phyloP scores from a whole-genome alignment of 2,888 invertebrate species.

The Cetonia aurata region DNA sequence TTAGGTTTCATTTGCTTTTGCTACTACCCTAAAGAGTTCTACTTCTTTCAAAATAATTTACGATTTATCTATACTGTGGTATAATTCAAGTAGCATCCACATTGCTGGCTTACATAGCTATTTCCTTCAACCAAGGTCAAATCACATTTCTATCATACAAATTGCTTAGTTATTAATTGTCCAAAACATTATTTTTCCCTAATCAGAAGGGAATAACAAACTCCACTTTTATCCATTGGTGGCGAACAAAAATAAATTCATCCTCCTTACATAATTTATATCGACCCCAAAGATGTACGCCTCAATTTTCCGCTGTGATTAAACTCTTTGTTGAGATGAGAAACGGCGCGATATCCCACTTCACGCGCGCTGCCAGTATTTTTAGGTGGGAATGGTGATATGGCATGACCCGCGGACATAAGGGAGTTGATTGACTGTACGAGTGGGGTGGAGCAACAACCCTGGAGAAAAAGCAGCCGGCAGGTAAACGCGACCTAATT shows the following conservation, averaged over 20 bases:
- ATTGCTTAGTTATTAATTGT: too few relatives aligned
- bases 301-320: slow-evolving; percentile 53
- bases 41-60: too few relatives aligned
- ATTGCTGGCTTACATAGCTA: too few relatives aligned
- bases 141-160: too few relatives aligned
- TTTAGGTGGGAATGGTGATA: slow-evolving; percentile 54
- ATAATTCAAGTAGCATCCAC: too few relatives aligned
- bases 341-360: slow-evolving; percentile 51
- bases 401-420: slow-evolving; percentile 55
- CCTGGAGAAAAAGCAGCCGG: slow-evolving; percentile 44
- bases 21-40: too few relatives aligned
- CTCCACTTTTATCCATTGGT: background rate
- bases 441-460: slow-evolving; percentile 26
- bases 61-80: too few relatives aligned
- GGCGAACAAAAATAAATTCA: slow-evolving; percentile 22
- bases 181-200: too few relatives aligned
- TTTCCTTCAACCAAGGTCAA: too few relatives aligned
- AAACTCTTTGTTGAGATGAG: slow-evolving; percentile 53
- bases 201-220: too few relatives aligned
- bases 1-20: too few relatives aligned
- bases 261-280: slow-evolving; percentile 35
- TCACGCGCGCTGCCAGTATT: slow-evolving; percentile 49
- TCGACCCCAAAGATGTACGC: slow-evolving; percentile 49
- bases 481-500: slow-evolving; percentile 49
- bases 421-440: slow-evolving; percentile 47